Evolutionary conservation across 2,113 vertebrate species (phyloP), one percentile per base, ranked within the genome.

Genomic region (Vombatus ursinus): DNA sequence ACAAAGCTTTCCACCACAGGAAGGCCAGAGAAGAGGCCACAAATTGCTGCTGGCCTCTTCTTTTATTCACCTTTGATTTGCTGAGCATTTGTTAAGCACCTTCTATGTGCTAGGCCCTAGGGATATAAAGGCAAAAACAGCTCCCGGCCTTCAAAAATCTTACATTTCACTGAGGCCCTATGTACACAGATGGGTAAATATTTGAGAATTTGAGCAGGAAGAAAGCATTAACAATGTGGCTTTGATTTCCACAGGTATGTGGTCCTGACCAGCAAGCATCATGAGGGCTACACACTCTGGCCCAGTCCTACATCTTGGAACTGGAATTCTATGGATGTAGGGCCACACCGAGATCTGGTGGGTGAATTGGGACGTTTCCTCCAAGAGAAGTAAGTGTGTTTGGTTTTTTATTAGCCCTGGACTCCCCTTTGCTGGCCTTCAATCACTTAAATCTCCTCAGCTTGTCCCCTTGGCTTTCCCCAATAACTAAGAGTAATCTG

Each of bases 251-350:
- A 47, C 98, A 99, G 99, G 90, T 99, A 99, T 1, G 99, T 99
- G 31, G 99, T 99, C n/a, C 98, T 99, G 93, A 99, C 99, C 0
- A 96, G 99, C 0, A 99, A 99, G 96, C 99, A 99, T 94, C 99
- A 99, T 0, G 99, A 99, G 97, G 99, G 99, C 51, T 99, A 99
- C 95, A 99, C 99, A 53, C 99, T 99, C 98, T 99, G 99, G 99
- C 98, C 95, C 0, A 99, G 99, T 0, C 95, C 99, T 0, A 97
- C 99, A 90, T 99, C 99, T 92, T 99, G 99, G 99, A 99, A 99
- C 98, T 99, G 99, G 99, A 99, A 99, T 96, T 99, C 99, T 0
- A 48, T 99, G 93, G 99, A 99, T 47, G 98, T 95, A 0, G 99
- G 99, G 2, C 99, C 99, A 8, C 99, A 99, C 97, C 98, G 99